Base-by-base conservation (phyloP, 1,140 invertebrate species). In the Papilio helenus region DNA sequence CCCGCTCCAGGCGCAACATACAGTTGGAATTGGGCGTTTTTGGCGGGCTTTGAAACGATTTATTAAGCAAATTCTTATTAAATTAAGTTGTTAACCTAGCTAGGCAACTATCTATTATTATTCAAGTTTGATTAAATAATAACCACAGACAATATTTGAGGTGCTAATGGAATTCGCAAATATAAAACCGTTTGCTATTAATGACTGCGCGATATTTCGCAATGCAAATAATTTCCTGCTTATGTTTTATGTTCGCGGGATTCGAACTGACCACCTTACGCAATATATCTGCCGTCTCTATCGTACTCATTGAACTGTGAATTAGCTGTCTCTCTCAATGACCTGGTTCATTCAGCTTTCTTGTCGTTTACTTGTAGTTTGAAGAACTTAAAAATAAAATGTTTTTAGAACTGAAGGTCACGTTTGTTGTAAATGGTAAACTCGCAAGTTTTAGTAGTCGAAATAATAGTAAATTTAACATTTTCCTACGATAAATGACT, bases 251-350 rank as follows among this genome's bases (percentile, higher is more conserved):
- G 79, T 79, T 79, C 80, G 79, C 81, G 79, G 77, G 79, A 80
- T 83, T 81, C 83, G 80, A 84, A 81, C 42, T 80, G 79, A 49
- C 39, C 29, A 82, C 72, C 44, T 85, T 83, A 83, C 79, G 82
- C 81, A 85, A 85, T 18, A 61, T 23, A 7, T 26, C 71, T 76
- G 80, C 39, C 51, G 26, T 81, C 82, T 77, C 76, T 55, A 18
- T 83, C 76, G 61, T 80, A 61, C 81, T 34, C 18, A 39, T 73
- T 1, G 26, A 42, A 26, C 42, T 20, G 73, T 68, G 72, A 65
- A 82, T 76, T 49, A 46, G n/a, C 61, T 73, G 77, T 79, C 74
- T 76, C 39, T 81, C 76, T 82, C 81, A 23, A 58, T 65, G 44
- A 39, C 68, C 72, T 61, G 78, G 76, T 82, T 71, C 26, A 65